Conservation (phyloP, 2,888 invertebrate species). For the Eumacrocentrus americanus region DNA sequence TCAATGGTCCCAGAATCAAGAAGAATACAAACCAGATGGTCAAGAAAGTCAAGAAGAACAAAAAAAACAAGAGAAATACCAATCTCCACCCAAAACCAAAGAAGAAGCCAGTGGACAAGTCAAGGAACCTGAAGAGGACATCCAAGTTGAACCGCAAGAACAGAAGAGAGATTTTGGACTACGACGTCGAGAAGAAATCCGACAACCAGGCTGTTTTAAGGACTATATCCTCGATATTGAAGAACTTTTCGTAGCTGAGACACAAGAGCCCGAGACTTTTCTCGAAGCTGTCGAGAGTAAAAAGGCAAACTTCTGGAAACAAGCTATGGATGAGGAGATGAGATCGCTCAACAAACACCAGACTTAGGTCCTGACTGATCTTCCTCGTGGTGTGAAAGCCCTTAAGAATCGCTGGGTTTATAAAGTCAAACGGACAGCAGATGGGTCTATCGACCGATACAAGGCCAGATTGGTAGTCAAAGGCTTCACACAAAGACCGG, state of each 20-base stretch:
- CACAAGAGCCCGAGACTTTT: slow-evolving; percentile 4
- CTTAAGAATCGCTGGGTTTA: slow-evolving; percentile 29
- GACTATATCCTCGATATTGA: background rate
- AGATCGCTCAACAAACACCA: slow-evolving; percentile 26
- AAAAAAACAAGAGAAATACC: too few species aligned
- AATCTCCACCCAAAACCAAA: too few species aligned
- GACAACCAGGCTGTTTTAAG: background rate
- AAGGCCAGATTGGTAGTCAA: slow-evolving; percentile 25
- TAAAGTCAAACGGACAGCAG: background rate
- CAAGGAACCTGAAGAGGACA: too few species aligned
- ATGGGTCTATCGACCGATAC: slow-evolving; percentile 30
- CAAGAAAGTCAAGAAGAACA: too few species aligned
- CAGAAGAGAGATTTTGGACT: too few species aligned
- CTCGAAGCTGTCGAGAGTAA: slow-evolving; percentile 24
- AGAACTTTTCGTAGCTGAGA: background rate
- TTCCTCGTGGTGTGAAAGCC: slow-evolving; percentile 5
- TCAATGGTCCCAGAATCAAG: too few species aligned
- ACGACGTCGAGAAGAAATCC: background rate
- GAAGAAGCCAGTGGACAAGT: too few species aligned
- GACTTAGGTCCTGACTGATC: slow-evolving; percentile 24
- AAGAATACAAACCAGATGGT: too few species aligned
- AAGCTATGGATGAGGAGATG: slow-evolving; percentile 29
- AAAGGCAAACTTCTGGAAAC: slow-evolving; percentile 20
- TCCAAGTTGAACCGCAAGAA: too few species aligned
- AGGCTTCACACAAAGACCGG: slow-evolving; percentile 33